phyloP scores from a whole-genome alignment of 2,888 invertebrate species.

The Slavum lentiscoides region DNA sequence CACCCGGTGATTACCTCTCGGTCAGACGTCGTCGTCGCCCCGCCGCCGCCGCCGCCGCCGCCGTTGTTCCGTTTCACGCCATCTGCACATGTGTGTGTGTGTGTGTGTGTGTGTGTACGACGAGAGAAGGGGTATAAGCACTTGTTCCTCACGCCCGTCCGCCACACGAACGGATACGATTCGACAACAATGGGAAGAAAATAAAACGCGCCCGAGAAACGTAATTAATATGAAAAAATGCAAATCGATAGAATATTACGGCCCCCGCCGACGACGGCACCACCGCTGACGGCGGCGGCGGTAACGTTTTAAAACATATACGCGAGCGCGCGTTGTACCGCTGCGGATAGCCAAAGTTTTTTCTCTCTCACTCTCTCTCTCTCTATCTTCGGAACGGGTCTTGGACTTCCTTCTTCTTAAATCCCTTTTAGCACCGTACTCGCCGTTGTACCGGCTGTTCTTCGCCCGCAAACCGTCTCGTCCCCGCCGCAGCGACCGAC shows the following conservation, averaged over 20 bases:
- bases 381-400: no score
- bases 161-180: conserved; percentile 28
- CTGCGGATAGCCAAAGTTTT: conserved; percentile 32
- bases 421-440: not conserved
- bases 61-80: conserved; percentile 40
- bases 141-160: not conserved
- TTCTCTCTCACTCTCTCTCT: no score
- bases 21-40: conserved; percentile 39
- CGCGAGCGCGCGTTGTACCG: conserved; percentile 1
- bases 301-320: not conserved
- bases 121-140: not conserved
- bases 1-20: conserved; percentile 49
- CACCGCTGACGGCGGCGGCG: conserved; percentile 3
- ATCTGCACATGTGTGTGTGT: not conserved
- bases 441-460: not conserved
- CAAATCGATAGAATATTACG: conserved; percentile 28
- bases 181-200: not conserved
- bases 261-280: not conserved
- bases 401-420: conserved; percentile 25
- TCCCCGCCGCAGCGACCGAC: no score
- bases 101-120: not conserved
- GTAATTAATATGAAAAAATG: conserved; percentile 48
- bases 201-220: conserved; percentile 27
- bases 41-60: conserved; percentile 4
- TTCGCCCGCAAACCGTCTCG: no score